Base-by-base conservation (phyloP, 2,888 invertebrate genomes). In the Archips xylosteana region DNA sequence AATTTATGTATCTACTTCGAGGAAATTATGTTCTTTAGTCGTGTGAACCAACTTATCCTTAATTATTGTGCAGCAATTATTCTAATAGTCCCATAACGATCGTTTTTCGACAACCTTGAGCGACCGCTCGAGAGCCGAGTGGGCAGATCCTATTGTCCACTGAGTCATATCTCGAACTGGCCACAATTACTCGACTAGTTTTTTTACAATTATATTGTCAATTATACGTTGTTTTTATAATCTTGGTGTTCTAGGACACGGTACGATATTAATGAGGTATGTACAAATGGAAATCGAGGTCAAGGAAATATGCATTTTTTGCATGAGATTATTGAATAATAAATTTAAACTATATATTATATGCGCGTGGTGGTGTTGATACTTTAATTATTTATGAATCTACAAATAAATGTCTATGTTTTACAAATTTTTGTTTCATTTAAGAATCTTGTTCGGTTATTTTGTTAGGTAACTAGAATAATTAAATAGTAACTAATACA, bases 251-350 rank as follows among this genome's bases (percentile, higher is more conserved):
- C 47, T 54, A 65, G 64, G 59, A 71, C 71, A 63, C 60, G 60
- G 51, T 49, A 54, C 63, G 70, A 64, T 71, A 63, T 68, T 68
- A 49, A 74, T 42, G 42, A 67, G 63, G 76, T 82, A n/a, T n/a
- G n/a, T n/a, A 82, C 81, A 80, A 80, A 57, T 75, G 66, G 72
- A 77, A 78, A 81, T 79, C 75, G 78, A 83, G 81, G 81, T 79
- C 83, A 60, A 72, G 75, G 76, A 72, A 68, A 69, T 49, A 66
- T 49, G 51, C 39, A 61, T 47, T 69, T 57, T 57, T 57, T 57
- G 57, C 57, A 12, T 4, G 57, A 57, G 32, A 57, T 59, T 65
- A 65, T 65, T 60, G 49, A 65, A 47, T 15, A 49, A 15, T 51
- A 65, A 47, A 54, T 34, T 51, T 3, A 23, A 47, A 61, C 47